These are phyloP conservation scores for Gallinago jamesoni DNA, from an alignment of 2,113 vertebrate species.

Conservation along the genomic window DNA sequence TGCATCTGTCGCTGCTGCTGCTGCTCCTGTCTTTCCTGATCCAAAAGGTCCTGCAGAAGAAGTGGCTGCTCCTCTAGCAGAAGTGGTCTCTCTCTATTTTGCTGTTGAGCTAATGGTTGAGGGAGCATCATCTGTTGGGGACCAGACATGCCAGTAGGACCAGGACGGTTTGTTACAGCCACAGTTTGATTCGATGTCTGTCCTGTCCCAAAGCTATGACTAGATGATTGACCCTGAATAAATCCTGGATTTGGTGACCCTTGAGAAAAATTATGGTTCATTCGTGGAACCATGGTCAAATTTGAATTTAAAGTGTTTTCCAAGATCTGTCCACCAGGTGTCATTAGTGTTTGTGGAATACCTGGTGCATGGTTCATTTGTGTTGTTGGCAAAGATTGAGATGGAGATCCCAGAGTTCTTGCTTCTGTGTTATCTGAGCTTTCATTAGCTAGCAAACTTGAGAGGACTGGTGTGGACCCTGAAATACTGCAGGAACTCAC, in stretches of 20 bases:
- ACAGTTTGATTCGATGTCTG: constrained; percentile 67
- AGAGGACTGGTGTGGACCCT: constrained; percentile 82
- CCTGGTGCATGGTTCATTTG: constrained; percentile 71
- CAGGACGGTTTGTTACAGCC: constrained; percentile 73
- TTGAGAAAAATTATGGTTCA: constrained; percentile 79
- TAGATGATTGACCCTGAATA: constrained; percentile 68
- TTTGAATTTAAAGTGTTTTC: constrained; percentile 74
- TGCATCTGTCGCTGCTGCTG: constrained; percentile 98
- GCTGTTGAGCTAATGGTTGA: constrained; percentile 77
- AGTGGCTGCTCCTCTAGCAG: constrained; percentile 95
- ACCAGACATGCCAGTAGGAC: constrained; percentile 63
- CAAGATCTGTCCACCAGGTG: constrained; percentile 71
- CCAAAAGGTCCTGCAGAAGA: constrained; percentile 94
- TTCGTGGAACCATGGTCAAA: constrained; percentile 75
- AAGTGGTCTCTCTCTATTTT: constrained; percentile 82
- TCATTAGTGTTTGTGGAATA: constrained; percentile 73
- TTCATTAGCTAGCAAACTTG: constrained; percentile 86
- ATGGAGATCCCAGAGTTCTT: constrained; percentile 76
- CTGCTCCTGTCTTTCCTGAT: constrained; percentile 96
- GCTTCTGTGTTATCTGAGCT: constrained; percentile 78
- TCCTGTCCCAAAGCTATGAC: constrained; percentile 69
- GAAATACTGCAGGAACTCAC: constrained; percentile 71
- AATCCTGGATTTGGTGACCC: constrained; percentile 77
- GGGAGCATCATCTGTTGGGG: constrained; percentile 81
- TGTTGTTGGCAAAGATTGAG: constrained; percentile 72